Base-by-base conservation (phyloP, 2,888 invertebrate species). In the Empis stercorea region DNA sequence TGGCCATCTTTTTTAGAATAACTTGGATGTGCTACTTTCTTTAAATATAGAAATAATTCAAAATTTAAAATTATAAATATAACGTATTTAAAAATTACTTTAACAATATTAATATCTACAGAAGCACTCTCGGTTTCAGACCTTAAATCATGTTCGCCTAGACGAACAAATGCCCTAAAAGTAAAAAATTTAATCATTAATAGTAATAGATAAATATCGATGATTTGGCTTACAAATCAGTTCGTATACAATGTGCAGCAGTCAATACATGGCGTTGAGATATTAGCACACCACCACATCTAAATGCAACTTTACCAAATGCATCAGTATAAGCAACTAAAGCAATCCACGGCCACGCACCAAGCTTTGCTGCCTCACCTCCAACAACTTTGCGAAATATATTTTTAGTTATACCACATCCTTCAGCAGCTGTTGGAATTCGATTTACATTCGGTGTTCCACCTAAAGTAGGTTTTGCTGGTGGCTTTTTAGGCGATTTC, bases 281-380 rank as follows among this genome's bases (percentile, higher is more conserved):
- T 16, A 69, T 57, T 48, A 68, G 49, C 1, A 64, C 56, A 5
- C 88, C 91, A 2, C 69, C 70, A 47, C 69, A 70, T 51, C 65
- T 68, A 14, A 66, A 70, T 0, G 62, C 58, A 1, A 52, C 60
- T 5, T 50, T 57, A 40, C 59, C 68, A 30, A 68, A 66, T 56
- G 70, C 66, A 47, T 63, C 66, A 52, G 70, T 73, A 61, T 84
- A 88, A 0, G 87, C 88, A 34, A 88, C 67, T 4, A 81, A 75
- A 0, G 79, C 79, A 55, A 86, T 76, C 87, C 87, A 89, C 1
- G 88, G 88, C 78, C 85, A 87, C 45, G 81, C 78, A 16, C 82
- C 86, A 50, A 78, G 66, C 44, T 73, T 69, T 6, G 85, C 81
- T 10, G 78, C 73, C 1, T 73, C 64, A 0, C 89, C 89, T 6